phyloP scores from a whole-genome alignment of 2,113 vertebrate genomes.

The Cyprinodon variegatus region DNA sequence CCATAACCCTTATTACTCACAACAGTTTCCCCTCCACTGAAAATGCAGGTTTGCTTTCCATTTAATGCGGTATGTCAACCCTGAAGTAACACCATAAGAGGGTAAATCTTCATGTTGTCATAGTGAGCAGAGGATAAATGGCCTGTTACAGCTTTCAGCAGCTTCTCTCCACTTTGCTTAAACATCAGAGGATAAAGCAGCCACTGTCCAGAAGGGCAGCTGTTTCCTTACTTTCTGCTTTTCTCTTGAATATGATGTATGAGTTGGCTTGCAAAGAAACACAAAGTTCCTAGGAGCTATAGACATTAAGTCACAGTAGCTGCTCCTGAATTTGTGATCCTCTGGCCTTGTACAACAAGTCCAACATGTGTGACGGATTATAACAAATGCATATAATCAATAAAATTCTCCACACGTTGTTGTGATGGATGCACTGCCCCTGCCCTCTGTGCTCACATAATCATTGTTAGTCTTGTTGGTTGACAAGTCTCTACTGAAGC shows the following conservation, averaged over 20 bases:
- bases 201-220: slow-evolving; percentile 49
- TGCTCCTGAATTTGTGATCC: slow-evolving; percentile 38
- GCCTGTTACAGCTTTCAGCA: slow-evolving; percentile 46
- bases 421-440: slow-evolving; percentile 62
- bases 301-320: slow-evolving; percentile 60
- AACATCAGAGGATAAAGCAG: slow-evolving; percentile 49
- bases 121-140: slow-evolving; percentile 29
- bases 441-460: slow-evolving; percentile 58
- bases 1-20: neutral
- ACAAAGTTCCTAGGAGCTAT: slow-evolving; percentile 58
- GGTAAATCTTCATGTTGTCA: slow-evolving; percentile 41
- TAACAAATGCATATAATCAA: slow-evolving; percentile 59
- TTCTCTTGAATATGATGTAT: slow-evolving; percentile 62
- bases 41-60: slow-evolving; percentile 19
- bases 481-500: slow-evolving; percentile 6
- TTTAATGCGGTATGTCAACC: slow-evolving; percentile 12
- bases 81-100: slow-evolving; percentile 17
- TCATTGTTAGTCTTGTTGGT: slow-evolving; percentile 46
- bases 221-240: slow-evolving; percentile 54
- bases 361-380: slow-evolving; percentile 66
- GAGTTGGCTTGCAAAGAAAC: slow-evolving; percentile 38
- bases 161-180: slow-evolving; percentile 34
- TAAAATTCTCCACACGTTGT: slow-evolving; percentile 48
- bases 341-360: slow-evolving; percentile 30
- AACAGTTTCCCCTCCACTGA: slow-evolving; percentile 5